Evolutionary conservation across 2,888 invertebrate species (phyloP), one percentile per base, ranked within the genome.

Genomic region (Mythimna loreyi): DNA sequence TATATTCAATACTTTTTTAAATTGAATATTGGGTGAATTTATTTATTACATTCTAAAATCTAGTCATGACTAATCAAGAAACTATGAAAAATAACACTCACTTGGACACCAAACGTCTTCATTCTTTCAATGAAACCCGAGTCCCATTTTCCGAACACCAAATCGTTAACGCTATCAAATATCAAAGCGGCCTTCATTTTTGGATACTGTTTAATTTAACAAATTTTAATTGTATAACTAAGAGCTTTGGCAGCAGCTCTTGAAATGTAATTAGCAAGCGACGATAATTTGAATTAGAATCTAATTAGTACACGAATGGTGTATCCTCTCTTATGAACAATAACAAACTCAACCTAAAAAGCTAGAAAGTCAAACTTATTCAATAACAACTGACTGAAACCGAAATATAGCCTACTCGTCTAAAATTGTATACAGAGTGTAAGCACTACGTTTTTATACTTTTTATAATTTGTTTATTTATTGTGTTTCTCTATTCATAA

Each of bases 161-260:
- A 96, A 92, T 97, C 97, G 86, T 97, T 97, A 23, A 97, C 95
- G 87, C 97, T 96, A 89, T 98, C 97, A 86, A 98, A 97, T 78
- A 98, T 96, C 72, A 98, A 90, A 76, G 97, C 96, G 19, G 97
- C 97, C 88, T 96, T 97, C 97, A 98, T 98, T 70, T 87, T 81
- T 23, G 16, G 33, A 2, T 28, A 21, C 0, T 21, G 3, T 3
- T 1, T 9, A 36, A 13, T 70, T 21, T 1, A 13, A 13, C 33
- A 19, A 13, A 13, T 30, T 45, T n/a, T 19, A 66, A 28, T 40
- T 28, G 6, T 19, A 23, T 49, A 25, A 25, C 8, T 21, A 61
- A 8, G 0, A 2, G 19, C 0, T 8, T 33, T 25, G 13, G 19
- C 16, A 55, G 16, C 28, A 16, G 16, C 21, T 56, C 62, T 43